Base-by-base conservation (phyloP, 1,140 invertebrate genomes). In the Zaprionus taronus region DNA sequence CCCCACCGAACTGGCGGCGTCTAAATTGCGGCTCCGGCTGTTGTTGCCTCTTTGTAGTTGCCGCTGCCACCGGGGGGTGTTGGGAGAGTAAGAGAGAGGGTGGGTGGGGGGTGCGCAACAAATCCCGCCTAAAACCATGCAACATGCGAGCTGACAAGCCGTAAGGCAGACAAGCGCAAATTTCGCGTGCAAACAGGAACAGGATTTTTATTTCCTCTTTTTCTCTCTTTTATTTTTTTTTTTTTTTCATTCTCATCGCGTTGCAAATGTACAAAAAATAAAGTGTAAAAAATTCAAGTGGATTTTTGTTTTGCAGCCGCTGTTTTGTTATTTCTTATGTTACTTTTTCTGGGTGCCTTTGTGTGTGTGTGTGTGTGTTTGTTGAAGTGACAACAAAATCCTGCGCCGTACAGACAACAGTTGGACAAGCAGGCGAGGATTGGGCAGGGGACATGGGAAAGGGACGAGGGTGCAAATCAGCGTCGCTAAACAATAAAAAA, bases 331-430 rank as follows among this genome's bases (percentile, higher is more conserved):
- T 65, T 47, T 79, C 58, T 79, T 84, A 58, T 74, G 64, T 75
- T 76, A 65, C 73, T 83, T 72, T 53, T 81, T 81, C 6, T 34
- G 34, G 34, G 34, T 5, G 4, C 36, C 36, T 47, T 31, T 80
- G 17, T 63, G 26, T 68, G 57, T 82, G 26, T 55, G 55, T 31
- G 38, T 28, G 60, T 80, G 61, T 70, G 72, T 90, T 79, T 90
- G 85, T 90, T 90, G 86, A 90, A 91, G 85, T 90, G 85, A 90
- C 85, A 90, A 90, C 85, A 91, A 90, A 90, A 90, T 90, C 86
- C 86, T 82, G 79, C 36, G 66, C 72, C 36, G 26, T 51, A 63
- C 64, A 68, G 60, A 70, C 58, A 79, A 74, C 64, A 79, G 82
- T 84, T 82, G 89, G 60, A 63, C 63, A 67, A 24, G 56, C 49